Conservation (phyloP, 2,113 vertebrate genomes). For the Bubo blakistoni region DNA sequence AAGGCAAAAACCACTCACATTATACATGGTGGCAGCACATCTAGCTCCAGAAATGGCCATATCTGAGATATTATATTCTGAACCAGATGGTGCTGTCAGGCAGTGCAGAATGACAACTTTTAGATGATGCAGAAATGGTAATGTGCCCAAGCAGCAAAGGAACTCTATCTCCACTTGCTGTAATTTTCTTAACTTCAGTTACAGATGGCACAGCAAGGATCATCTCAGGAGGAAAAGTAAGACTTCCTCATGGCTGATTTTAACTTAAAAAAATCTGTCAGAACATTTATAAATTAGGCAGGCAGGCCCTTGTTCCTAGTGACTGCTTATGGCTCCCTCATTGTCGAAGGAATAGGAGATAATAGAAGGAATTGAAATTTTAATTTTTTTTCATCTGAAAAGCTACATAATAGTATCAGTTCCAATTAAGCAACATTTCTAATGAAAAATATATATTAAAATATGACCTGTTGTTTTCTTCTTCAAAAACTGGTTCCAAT, state of each 20-base stretch:
- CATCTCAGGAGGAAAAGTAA: constrained; percentile 17
- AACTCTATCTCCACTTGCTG: neutral
- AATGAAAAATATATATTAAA: neutral
- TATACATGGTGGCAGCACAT: neutral
- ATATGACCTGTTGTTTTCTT: neutral
- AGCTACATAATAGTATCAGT: neutral
- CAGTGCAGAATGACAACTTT: constrained; percentile 20
- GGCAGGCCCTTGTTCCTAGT: neutral
- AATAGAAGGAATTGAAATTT: neutral
- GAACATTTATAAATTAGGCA: neutral
- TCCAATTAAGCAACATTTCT: neutral
- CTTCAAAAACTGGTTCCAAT: neutral
- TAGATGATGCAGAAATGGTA: constrained; percentile 32
- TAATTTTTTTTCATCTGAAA: neutral
- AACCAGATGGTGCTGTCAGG: constrained; percentile 61
- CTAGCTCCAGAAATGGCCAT: constrained; percentile 18
- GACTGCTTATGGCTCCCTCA: neutral
- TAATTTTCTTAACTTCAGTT: constrained; percentile 22
- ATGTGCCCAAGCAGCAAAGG: neutral
- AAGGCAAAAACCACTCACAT: neutral
- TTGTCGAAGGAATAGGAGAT: neutral
- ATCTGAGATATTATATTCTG: constrained; percentile 11
- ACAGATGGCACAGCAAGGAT: constrained; percentile 38
- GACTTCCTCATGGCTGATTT: neutral
- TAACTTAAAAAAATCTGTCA: neutral